Base-by-base conservation (phyloP, 2,888 invertebrate species). In the Ophioninae sp. region DNA sequence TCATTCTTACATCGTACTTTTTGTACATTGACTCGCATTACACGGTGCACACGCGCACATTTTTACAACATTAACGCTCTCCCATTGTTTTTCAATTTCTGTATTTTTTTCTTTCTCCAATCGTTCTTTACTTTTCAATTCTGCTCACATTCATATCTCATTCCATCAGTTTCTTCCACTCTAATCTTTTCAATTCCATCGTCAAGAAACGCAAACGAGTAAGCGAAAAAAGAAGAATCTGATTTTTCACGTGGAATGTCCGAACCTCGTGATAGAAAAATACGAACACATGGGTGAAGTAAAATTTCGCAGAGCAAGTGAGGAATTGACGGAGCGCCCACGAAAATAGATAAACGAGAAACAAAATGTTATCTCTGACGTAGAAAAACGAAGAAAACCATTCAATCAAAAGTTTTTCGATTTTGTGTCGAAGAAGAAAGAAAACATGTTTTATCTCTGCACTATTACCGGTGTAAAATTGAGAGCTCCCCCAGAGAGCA, bases 21-120 rank as follows among this genome's bases (percentile, higher is more conserved):
- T 65, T 50, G 68, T 76, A 76, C 67, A 67, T 39, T 17, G 50
- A 6, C 50, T 50, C 62, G 6, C 41, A 5, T 64, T 37, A 30
- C 74, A 64, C 37, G 8, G 44, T 20, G 20, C 23, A 67, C 37
- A 17, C 50, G 20, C 23, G 3, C 13, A 69, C 56, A 70, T 8
- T 20, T 39, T 39, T 44, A 44, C 68, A 50, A 30, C 37, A 56
- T 69, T 56, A 17, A 69, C 56, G 69, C 50, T 17, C 56, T 69
- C 20, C 8, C 30, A 39, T 20, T 50, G 39, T 39, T 67, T 57
- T 21, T 7, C 21, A 30, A n/a, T 21, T 69, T 21, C 30, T 20
- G 13, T n/a, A 67, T 30, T 7, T 6, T 6, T 13, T 23, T 7
- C 23, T 50, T 7, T 20, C 62, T 44, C 8, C 8, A 50, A 50